Base-by-base conservation (phyloP, 2,797 vertebrate genomes). In the Phaenicophaeus curvirostris region DNA sequence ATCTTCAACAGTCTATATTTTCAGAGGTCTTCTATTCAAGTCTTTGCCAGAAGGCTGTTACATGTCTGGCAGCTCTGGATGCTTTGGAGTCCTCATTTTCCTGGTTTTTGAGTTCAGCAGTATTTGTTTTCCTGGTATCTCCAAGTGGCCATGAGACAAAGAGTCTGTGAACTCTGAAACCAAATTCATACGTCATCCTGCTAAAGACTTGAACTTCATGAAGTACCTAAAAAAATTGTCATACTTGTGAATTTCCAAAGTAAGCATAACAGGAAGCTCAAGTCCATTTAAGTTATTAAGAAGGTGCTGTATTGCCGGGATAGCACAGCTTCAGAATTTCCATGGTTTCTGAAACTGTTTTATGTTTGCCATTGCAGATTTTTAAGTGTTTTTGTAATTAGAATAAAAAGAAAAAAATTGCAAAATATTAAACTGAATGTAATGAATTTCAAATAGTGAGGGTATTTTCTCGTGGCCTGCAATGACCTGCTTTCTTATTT, bases 21-120 rank as follows among this genome's bases (percentile, higher is more conserved):
- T 75, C 42, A 33, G 25, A 72, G 17, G 2, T 1, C 1, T 4
- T 39, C 20, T 68, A 33, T 65, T 54, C 9, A 8, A 2, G 1
- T 51, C 12, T 48, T 71, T 68, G 8, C 11, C 41, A 61, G 46
- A 65, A 39, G 28, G 12, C 8, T 84, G 5, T 16, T 51, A 8
- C 0, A 0, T 54, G 17, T 7, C n/a, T 76, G n/a, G 24, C 11
- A 73, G 31, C 18, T 91, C 15, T 51, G 53, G 20, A 46, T 66
- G 9, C 11, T 65, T 73, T 66, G 46, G 30, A 54, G 19, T 57
- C 15, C 5, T 93, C 7, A 33, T 79, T 59, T 55, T 66, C 18
- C 30, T 6, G 28, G 4, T 58, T 85, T 61, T 61, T 48, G 4
- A 35, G 11, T 67, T 74, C 39, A 90, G 0, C 46, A 46, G 48